Evolutionary conservation across 1,140 invertebrate genomes (phyloP), one percentile per base, ranked within the genome.

Genomic region (Bombyx mandarina): DNA sequence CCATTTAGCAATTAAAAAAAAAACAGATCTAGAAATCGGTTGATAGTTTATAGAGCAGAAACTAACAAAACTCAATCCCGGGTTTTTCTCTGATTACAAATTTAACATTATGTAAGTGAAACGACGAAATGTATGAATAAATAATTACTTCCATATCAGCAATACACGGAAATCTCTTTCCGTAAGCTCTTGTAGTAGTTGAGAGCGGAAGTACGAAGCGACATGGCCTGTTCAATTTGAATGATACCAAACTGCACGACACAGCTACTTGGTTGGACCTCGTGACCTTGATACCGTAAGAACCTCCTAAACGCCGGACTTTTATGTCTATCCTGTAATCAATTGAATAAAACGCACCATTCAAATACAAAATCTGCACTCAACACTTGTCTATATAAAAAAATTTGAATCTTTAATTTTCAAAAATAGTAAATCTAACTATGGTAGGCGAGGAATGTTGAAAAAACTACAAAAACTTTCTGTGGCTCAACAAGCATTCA

Each of bases 251-350:
- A 52, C 9, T 52, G 18, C 69, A 67, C 0, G 76, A 74, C 7
- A 67, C 35, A 22, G 70, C 67, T 7, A 64, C 52, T 48, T 75
- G 76, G 5, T 53, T 61, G 0, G 59, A 43, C 46, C 77, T 60
- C 43, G 67, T 63, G n/a, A 80, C 67, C 62, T 80, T 82, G 4
- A 67, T 54, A 6, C 79, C 79, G 48, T 68, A 82, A 3, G 65
- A 62, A 7, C 79, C 77, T 0, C 80, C 80, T 10, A 77, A 5
- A 1, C 67, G 72, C 44, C 62, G 71, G 12, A 93, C 89, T 47
- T 88, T 78, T 0, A 93, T 69, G 58, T 93, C 91, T 18, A 94
- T 89, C 50, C 92, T 93, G 57, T 22, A 80, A 67, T 8, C 42
- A 51, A 54, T 54, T 10, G 12, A 6, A 10, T 44, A 12, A 7